A percentile compares a stretch with the other conserved stretches of the same genome.
phyloP scores from a whole-genome alignment of 2,888 invertebrate genomes.

The Phortica magna region DNA sequence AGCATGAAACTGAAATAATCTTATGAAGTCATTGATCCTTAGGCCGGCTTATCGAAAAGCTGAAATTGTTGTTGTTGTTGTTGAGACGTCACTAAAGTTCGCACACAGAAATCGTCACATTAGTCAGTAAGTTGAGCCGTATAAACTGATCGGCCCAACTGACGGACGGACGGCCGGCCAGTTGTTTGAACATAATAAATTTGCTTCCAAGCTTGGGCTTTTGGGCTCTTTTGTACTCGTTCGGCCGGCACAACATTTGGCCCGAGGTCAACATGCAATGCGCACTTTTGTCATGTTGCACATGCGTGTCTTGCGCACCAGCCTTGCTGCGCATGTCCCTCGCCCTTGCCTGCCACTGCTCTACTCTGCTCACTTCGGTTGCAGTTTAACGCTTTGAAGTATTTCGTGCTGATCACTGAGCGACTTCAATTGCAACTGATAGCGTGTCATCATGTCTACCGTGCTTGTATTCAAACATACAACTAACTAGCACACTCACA shows the following conservation, averaged over 20 bases:
- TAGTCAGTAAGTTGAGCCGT: constrained; percentile 44
- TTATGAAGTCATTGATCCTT: neutral
- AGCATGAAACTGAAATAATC: neutral
- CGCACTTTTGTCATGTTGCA: constrained; percentile 27
- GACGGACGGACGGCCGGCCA: neutral
- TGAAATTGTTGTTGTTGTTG: neutral
- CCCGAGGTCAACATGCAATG: constrained; percentile 56
- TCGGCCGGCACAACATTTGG: constrained; percentile 35
- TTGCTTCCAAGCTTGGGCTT: too few species aligned
- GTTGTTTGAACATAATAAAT: neutral
- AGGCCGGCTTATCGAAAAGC: neutral
- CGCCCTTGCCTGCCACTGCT: neutral
- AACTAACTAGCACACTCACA: constrained; percentile 50
- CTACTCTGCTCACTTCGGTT: constrained; percentile 32
- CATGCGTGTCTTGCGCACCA: neutral
- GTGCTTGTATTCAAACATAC: neutral
- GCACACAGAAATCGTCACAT: constrained; percentile 72
- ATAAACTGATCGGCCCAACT: neutral
- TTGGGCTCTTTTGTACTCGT: too few species aligned
- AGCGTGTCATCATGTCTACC: too few species aligned
- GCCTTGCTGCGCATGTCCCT: too few species aligned
- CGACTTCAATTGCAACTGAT: too few species aligned
- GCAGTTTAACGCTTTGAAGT: constrained; percentile 40
- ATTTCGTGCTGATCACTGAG: constrained; percentile 17
- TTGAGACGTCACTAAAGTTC: constrained; percentile 44